Evolutionary conservation across 2,113 vertebrate genomes (phyloP).

Genomic region (Notothenia coriiceps): DNA sequence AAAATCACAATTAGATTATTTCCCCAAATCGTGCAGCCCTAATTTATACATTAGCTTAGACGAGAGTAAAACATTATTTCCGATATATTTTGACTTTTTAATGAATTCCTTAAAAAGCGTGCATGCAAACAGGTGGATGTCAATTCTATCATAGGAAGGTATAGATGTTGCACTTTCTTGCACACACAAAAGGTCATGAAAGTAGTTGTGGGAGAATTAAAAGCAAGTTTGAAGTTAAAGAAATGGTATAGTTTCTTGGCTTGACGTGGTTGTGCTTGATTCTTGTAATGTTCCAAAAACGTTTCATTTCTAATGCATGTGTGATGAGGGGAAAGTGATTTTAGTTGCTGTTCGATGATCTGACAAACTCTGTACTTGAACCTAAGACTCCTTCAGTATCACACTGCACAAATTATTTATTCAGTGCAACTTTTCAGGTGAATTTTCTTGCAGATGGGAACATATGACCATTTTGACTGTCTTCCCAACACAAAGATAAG

Average conservation of each 20-base stretch:
- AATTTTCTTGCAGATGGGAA: conserved; percentile 7
- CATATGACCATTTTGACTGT: conserved; percentile 16
- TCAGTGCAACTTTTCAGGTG: background rate
- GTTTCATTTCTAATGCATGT: background rate
- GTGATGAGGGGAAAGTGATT: background rate
- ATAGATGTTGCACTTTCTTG: background rate
- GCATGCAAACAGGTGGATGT: background rate
- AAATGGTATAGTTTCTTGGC: background rate
- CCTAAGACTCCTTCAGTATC: background rate
- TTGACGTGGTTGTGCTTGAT: background rate
- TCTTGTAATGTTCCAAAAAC: background rate
- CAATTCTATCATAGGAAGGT: background rate
- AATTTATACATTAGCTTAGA: too few species aligned
- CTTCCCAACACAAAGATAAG: conserved; percentile 16
- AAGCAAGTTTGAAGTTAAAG: too few species aligned
- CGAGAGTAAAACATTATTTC: background rate
- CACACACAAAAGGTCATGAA: background rate
- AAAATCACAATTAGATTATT: too few species aligned
- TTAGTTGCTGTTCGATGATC: background rate
- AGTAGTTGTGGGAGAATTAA: background rate
- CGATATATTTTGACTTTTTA: background rate
- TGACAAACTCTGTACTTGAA: background rate
- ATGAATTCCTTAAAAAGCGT: too few species aligned
- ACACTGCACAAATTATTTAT: background rate
- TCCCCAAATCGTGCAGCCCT: too few species aligned